Conservation (phyloP, 2,113 vertebrate species). For the Epinephelus lanceolatus region DNA sequence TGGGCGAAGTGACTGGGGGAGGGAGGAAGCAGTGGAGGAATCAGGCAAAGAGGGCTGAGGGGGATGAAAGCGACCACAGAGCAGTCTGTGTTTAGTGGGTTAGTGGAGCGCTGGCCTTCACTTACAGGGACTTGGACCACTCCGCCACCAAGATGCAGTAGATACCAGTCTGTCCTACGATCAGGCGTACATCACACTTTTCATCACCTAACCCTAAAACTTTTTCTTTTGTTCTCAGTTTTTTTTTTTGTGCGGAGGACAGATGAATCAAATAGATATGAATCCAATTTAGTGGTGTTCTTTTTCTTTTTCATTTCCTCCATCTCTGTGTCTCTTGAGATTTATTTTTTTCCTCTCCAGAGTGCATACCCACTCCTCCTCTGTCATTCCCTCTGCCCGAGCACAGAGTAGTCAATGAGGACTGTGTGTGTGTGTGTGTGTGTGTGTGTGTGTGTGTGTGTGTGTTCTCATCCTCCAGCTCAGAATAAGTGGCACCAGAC, state of each 20-base stretch:
- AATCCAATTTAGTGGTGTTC: slow-evolving; percentile 15
- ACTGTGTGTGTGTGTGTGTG: slow-evolving; percentile 30
- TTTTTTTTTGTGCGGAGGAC: not conserved
- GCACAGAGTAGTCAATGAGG: slow-evolving; percentile 41
- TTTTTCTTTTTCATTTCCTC: slow-evolving; percentile 24
- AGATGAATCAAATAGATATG: not conserved
- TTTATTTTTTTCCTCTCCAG: slow-evolving; percentile 38
- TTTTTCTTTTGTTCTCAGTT: not conserved
- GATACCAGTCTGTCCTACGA: slow-evolving; percentile 40
- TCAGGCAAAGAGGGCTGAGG: slow-evolving; percentile 41
- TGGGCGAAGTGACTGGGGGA: slow-evolving; percentile 34
- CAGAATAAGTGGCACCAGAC: slow-evolving; percentile 87
- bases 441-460: slow-evolving; percentile 55
- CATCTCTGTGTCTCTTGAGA: slow-evolving; percentile 7
- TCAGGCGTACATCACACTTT: slow-evolving; percentile 40
- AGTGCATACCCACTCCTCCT: slow-evolving; percentile 36
- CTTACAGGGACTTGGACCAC: slow-evolving; percentile 56
- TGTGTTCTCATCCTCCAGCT: slow-evolving; percentile 70
- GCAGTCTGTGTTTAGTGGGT: slow-evolving; percentile 80
- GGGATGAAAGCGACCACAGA: slow-evolving; percentile 77
- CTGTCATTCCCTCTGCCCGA: slow-evolving; percentile 39
- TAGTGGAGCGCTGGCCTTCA: slow-evolving; percentile 70
- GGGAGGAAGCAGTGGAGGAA: slow-evolving; percentile 23
- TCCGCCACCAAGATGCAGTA: slow-evolving; percentile 40
- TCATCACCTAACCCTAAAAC: not conserved